phyloP scores from a whole-genome alignment of 2,888 invertebrate species.

The Ecdyonurus torrentis region DNA sequence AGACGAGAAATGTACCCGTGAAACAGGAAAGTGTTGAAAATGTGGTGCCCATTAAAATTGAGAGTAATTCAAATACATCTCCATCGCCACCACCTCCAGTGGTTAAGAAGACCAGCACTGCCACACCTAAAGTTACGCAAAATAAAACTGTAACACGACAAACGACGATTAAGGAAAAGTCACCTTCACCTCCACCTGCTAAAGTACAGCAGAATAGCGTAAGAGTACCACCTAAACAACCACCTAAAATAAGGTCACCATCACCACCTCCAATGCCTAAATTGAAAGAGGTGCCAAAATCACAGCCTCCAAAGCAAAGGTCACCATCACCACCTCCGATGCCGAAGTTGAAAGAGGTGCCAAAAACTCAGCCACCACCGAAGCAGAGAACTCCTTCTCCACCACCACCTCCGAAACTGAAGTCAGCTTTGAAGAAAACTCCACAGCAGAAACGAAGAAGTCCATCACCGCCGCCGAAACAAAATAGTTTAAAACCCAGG shows the following conservation, averaged over 20 bases:
- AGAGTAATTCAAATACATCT: background rate
- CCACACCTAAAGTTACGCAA: too few species aligned
- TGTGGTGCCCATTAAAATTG: background rate
- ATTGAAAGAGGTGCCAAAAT: background rate
- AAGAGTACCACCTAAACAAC: background rate
- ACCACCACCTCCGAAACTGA: background rate
- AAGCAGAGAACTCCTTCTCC: background rate
- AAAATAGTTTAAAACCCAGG: background rate
- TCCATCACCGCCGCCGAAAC: too few species aligned
- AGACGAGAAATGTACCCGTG: background rate
- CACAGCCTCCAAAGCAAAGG: background rate
- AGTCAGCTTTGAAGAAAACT: too few species aligned
- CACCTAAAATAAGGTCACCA: background rate
- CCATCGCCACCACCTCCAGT: background rate
- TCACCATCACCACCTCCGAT: background rate
- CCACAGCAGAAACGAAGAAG: too few species aligned
- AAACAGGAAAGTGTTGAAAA: background rate
- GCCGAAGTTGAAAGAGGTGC: background rate
- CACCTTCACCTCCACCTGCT: background rate
- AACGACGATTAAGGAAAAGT: background rate
- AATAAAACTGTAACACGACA: background rate
- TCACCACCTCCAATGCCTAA: background rate
- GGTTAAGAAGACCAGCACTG: too few species aligned
- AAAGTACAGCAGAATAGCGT: background rate
- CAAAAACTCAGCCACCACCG: background rate